phyloP scores from a whole-genome alignment of 2,113 vertebrate genomes.

The Hippocampus barbouri region DNA sequence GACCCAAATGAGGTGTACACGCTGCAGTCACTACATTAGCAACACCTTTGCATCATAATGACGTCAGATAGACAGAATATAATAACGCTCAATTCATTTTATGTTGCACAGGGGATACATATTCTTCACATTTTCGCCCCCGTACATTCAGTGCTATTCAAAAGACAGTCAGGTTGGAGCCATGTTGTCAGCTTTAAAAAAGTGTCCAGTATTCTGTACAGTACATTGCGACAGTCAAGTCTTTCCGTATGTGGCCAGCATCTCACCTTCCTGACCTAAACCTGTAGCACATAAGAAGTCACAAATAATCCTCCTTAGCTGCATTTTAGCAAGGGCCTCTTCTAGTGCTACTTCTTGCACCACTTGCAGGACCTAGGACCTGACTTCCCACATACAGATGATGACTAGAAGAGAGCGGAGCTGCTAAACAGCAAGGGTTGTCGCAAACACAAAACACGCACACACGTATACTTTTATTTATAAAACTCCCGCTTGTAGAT shows the following conservation, averaged over 20 bases:
- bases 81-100: background rate
- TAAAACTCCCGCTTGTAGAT: slow-evolving; percentile 54
- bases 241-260: slow-evolving; percentile 3
- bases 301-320: slow-evolving; percentile 46
- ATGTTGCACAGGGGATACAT: too few species aligned
- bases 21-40: background rate
- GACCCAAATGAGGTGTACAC: background rate
- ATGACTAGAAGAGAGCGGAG: slow-evolving; percentile 62
- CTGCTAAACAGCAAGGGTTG: slow-evolving; percentile 64
- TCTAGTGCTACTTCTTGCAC: slow-evolving; percentile 71
- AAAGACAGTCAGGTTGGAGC: too few species aligned
- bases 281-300: slow-evolving; percentile 28
- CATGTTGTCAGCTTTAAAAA: background rate
- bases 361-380: slow-evolving; percentile 75
- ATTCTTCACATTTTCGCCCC: too few species aligned
- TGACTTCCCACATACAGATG: slow-evolving; percentile 76
- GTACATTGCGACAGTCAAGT: slow-evolving; percentile 1
- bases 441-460: slow-evolving; percentile 40
- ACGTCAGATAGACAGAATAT: background rate
- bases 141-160: too few species aligned
- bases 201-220: background rate
- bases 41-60: background rate
- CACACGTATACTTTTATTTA: slow-evolving; percentile 45
- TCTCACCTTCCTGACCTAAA: slow-evolving; percentile 31
- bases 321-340: slow-evolving; percentile 74